A percentile compares a stretch with the other conserved stretches of the same genome.
These are phyloP conservation scores for Solen grandis DNA, from an alignment of 1,140 invertebrate species.

Conservation along the genomic window DNA sequence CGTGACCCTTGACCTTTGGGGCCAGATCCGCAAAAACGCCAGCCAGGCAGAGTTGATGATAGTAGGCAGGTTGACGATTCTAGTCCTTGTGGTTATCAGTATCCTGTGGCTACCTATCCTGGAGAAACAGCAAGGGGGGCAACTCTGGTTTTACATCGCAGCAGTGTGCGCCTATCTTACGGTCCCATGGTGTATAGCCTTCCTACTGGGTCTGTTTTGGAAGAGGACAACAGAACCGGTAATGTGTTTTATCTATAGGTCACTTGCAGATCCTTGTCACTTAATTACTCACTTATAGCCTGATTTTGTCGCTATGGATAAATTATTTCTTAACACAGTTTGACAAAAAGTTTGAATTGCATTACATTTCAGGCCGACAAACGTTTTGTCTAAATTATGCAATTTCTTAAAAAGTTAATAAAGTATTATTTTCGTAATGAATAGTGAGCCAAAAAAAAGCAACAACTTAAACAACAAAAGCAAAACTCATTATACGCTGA, in stretches of 20 bases:
- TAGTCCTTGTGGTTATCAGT: slow-evolving; percentile 81
- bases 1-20: slow-evolving; percentile 82
- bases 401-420: no score
- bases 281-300: no score
- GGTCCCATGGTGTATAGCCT: slow-evolving; percentile 82
- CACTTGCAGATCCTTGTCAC: no score
- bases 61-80: slow-evolving; percentile 81
- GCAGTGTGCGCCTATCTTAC: slow-evolving; percentile 81
- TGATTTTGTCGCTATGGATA: no score
- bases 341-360: no score
- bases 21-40: slow-evolving; percentile 78
- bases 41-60: slow-evolving; percentile 80
- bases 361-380: no score
- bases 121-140: slow-evolving; percentile 79
- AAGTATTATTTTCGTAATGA: no score
- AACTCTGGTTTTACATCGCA: slow-evolving; percentile 83
- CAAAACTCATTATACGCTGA: no score
- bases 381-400: no score
- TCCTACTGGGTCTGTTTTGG: slow-evolving; percentile 82
- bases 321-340: no score
- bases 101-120: slow-evolving; percentile 83
- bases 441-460: no score
- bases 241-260: slow-evolving; percentile 34
- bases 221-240: slow-evolving; percentile 82
- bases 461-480: no score